Conservation (phyloP, 2,113 vertebrate genomes). For the Brienomyrus brachyistius region DNA sequence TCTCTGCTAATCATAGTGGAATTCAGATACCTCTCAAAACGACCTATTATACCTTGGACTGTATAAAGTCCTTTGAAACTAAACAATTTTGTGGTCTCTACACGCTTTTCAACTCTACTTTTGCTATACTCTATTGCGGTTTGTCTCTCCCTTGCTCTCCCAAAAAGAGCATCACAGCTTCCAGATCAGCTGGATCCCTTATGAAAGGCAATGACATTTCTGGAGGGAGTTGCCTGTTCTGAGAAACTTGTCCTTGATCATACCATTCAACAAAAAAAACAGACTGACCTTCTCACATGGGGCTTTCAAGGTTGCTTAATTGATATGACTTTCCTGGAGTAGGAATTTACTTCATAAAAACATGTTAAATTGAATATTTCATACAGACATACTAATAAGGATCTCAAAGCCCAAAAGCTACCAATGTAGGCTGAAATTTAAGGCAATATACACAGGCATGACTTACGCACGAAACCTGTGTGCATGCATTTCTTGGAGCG, state of each 20-base stretch:
- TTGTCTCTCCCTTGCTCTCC: neutral
- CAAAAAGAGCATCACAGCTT: neutral
- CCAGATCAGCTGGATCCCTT: neutral
- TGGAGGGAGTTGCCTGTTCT: neutral
- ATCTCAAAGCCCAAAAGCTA: neutral
- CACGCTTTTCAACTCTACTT: neutral
- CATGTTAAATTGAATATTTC: neutral
- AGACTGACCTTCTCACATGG: neutral
- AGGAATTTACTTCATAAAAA: neutral
- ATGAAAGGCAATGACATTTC: neutral
- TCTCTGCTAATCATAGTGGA: neutral
- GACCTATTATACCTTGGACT: neutral
- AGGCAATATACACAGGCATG: neutral
- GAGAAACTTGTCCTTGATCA: neutral
- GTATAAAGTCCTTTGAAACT: neutral
- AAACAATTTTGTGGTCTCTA: neutral
- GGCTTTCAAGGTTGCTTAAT: neutral
- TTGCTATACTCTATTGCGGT: neutral
- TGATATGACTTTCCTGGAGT: neutral
- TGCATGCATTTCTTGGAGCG: neutral
- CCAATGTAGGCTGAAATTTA: neutral
- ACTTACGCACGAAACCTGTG: neutral
- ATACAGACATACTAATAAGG: neutral
- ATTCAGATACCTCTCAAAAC: neutral
- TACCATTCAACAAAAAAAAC: neutral